These are phyloP conservation scores for Regulus satrapa DNA, from an alignment of 2,113 vertebrate genomes.

Conservation along the genomic window DNA sequence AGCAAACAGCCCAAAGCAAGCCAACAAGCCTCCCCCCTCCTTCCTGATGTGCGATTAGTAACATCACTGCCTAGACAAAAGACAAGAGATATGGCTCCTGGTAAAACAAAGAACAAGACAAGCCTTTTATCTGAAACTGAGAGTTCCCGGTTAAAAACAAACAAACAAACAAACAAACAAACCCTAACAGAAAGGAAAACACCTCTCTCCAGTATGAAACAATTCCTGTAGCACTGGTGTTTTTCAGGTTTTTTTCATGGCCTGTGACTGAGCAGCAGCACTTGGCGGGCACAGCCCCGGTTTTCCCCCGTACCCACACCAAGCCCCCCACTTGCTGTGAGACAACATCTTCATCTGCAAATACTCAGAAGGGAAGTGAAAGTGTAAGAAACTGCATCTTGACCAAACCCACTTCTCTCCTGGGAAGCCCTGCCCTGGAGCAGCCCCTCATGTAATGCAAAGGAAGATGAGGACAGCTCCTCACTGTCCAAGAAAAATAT, in stretches of 20 bases:
- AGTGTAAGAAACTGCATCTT: background rate
- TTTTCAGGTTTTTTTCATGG: background rate
- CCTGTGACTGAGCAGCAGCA: background rate
- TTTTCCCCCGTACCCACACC: accelerated
- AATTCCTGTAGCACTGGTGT: background rate
- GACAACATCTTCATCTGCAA: background rate
- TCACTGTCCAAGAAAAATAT: background rate
- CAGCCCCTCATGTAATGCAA: accelerated
- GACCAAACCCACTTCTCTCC: background rate
- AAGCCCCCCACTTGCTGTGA: accelerated
- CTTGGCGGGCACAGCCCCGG: accelerated
- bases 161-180: background rate
- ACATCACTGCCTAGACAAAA: background rate
- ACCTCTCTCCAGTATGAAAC: background rate
- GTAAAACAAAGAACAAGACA: background rate
- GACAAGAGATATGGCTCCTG: background rate
- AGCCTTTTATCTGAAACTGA: background rate
- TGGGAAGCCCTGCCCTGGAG: background rate
- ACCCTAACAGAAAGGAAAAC: background rate
- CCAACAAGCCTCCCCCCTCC: background rate
- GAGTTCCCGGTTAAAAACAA: background rate
- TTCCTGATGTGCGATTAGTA: background rate
- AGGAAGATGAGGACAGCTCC: background rate
- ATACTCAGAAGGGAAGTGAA: background rate
- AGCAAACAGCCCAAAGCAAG: background rate